phyloP scores from a whole-genome alignment of 1,140 invertebrate genomes.

The Mya arenaria region DNA sequence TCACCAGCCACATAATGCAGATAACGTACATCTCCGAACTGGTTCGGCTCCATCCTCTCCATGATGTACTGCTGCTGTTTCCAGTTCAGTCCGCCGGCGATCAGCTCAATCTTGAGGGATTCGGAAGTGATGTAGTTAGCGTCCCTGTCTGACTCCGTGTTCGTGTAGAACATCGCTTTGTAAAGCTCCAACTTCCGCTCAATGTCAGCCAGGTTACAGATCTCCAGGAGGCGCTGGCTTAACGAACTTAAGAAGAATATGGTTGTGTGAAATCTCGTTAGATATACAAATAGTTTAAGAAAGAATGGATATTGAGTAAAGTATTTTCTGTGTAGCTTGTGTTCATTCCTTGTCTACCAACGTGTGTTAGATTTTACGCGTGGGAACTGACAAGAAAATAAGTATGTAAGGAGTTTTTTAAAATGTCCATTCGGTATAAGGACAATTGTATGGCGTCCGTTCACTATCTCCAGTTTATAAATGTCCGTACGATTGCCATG shows the following conservation, averaged over 20 bases:
- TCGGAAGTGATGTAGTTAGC: conserved; percentile 77
- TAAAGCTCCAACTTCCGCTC: conserved; percentile 78
- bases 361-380: too few species aligned
- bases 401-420: too few species aligned
- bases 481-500: too few species aligned
- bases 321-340: too few species aligned
- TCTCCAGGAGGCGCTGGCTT: conserved; percentile 73
- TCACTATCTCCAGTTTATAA: too few species aligned
- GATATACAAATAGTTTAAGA: too few species aligned
- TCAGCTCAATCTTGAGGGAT: conserved; percentile 78
- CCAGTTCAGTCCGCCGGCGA: conserved; percentile 80
- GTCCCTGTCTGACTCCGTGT: conserved; percentile 68
- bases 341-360: too few species aligned
- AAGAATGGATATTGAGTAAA: too few species aligned
- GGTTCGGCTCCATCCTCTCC: conserved; percentile 75
- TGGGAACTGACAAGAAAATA: too few species aligned
- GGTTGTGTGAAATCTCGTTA: background rate
- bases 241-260: conserved; percentile 59
- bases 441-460: too few species aligned
- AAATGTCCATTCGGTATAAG: too few species aligned
- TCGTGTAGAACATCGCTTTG: conserved; percentile 78
- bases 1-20: too few species aligned
- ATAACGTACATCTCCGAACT: conserved; percentile 71
- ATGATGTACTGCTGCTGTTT: conserved; percentile 79
- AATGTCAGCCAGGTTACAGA: conserved; percentile 75